Base-by-base conservation (phyloP, 2,888 invertebrate species). In the Orchesellides sinensis region DNA sequence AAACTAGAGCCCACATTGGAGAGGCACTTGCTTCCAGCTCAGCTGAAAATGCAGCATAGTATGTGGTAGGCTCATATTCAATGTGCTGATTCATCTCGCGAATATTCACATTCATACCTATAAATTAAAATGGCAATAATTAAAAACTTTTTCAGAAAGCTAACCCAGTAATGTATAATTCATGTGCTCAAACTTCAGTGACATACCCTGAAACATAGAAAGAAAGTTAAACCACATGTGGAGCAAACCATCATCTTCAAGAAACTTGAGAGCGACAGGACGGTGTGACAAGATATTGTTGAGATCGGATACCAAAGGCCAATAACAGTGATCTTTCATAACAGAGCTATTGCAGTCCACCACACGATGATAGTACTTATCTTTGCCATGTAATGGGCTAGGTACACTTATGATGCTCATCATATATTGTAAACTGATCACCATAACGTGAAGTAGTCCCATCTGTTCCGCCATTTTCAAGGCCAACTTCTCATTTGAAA, bases 251-350 rank as follows among this genome's bases (percentile, higher is more conserved):
- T 95, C 94, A 89, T 98, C 96, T 69, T 94, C 93, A 91, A 98
- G 92, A 90, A 99, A 98, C 89, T 95, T 93, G 87, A 96, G 91
- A 17, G 98, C 98, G 2, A 99, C 96, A 17, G 96, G 95, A 89
- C 94, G 93, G 90, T 99, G 98, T 0, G 97, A 96, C 32, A 99
- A 92, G 69, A 99, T 96, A 90, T 98, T 99, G 90, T 98, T 98
- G 88, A 99, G 93, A 91, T 99, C 98, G 0, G 97, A 98, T 40
- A 98, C 97, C 6, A 98, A 92, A 0, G 98, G 98, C 98, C 98
- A 99, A 90, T 98, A 98, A 91, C 98, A 98, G 90, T 99, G 98
- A 89, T 98, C 96, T 91, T 97, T 97, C 97, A 99, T 98, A 23
- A 98, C 96, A 82, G 95, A 93, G 86, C 94, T 93, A 14, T 94